phyloP scores from a whole-genome alignment of 2,888 invertebrate species.

The Syritta pipiens region DNA sequence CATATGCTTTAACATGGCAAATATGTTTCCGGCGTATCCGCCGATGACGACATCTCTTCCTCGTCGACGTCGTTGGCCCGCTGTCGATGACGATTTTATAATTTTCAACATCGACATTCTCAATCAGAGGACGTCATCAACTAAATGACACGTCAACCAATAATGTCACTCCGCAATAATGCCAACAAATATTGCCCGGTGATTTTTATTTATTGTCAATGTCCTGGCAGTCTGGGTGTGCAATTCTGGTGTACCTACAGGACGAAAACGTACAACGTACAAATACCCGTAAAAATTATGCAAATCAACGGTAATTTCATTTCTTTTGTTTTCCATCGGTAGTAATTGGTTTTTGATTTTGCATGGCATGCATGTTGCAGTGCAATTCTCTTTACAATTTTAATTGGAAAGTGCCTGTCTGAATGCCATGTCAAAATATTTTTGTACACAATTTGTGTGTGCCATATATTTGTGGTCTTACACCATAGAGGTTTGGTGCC shows the following conservation, averaged over 20 bases:
- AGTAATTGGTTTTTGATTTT: constrained; percentile 54
- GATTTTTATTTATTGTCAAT: constrained; percentile 43
- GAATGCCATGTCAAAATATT: constrained; percentile 11
- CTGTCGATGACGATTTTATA: constrained; percentile 20
- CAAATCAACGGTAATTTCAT: constrained; percentile 37
- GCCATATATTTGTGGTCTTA: too few relatives aligned
- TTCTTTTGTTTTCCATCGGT: constrained; percentile 3
- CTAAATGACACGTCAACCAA: constrained; percentile 28
- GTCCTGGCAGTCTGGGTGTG: constrained; percentile 16
- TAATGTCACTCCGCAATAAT: constrained; percentile 33
- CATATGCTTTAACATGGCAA: constrained; percentile 36
- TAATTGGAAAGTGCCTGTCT: constrained; percentile 15
- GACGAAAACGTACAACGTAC: neutral
- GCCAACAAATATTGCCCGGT: constrained; percentile 25
- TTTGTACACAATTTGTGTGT: constrained; percentile 3
- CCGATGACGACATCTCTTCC: too few relatives aligned
- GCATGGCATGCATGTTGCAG: constrained; percentile 25
- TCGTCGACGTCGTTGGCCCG: too few relatives aligned
- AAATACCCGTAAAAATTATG: constrained; percentile 48
- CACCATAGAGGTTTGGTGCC: too few relatives aligned
- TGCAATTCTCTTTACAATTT: constrained; percentile 24
- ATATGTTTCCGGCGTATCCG: too few relatives aligned
- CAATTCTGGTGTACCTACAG: too few relatives aligned
- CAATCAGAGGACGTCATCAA: constrained; percentile 30
- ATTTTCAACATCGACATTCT: constrained; percentile 20